Conservation (phyloP, 1,140 invertebrate genomes). For the Drosophila mauritiana region DNA sequence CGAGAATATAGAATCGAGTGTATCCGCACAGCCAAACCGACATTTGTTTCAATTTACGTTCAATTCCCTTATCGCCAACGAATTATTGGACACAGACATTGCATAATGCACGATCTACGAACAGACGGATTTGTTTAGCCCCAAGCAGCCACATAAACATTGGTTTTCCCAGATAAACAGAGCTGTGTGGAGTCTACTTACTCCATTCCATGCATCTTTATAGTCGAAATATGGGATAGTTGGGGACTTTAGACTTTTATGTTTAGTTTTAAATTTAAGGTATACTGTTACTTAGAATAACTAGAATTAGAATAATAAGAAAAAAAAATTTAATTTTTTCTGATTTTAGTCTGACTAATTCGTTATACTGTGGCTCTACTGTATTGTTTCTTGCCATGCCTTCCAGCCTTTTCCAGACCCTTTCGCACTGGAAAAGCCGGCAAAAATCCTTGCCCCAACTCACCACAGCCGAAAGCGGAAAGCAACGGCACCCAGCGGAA, state of each 20-base stretch:
- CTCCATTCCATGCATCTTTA: not conserved
- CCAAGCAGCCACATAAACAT: not conserved
- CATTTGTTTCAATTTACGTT: slow-evolving; percentile 81
- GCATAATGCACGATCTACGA: slow-evolving; percentile 54
- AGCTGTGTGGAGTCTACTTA: not conserved
- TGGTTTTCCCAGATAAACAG: not conserved
- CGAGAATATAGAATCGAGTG: slow-evolving; percentile 1
- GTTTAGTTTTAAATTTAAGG: too few species aligned
- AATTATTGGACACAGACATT: slow-evolving; percentile 62
- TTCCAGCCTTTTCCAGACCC: slow-evolving; percentile 2
- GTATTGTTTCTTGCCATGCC: not conserved
- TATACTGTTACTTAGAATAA: too few species aligned
- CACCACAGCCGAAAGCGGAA: slow-evolving; percentile 30
- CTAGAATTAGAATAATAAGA: too few species aligned
- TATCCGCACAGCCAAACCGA: slow-evolving; percentile 4
- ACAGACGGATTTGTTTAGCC: slow-evolving; percentile 1
- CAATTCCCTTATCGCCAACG: slow-evolving; percentile 70
- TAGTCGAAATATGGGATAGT: too few species aligned
- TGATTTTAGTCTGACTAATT: too few species aligned
- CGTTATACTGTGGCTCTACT: too few species aligned
- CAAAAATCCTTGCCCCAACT: slow-evolving; percentile 29
- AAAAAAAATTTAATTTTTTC: too few species aligned
- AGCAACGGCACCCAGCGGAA: slow-evolving; percentile 2
- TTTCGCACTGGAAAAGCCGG: slow-evolving; percentile 22
- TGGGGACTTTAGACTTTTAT: too few species aligned